Conservation (phyloP, 2,888 invertebrate genomes). For the Epirrita christyi region DNA sequence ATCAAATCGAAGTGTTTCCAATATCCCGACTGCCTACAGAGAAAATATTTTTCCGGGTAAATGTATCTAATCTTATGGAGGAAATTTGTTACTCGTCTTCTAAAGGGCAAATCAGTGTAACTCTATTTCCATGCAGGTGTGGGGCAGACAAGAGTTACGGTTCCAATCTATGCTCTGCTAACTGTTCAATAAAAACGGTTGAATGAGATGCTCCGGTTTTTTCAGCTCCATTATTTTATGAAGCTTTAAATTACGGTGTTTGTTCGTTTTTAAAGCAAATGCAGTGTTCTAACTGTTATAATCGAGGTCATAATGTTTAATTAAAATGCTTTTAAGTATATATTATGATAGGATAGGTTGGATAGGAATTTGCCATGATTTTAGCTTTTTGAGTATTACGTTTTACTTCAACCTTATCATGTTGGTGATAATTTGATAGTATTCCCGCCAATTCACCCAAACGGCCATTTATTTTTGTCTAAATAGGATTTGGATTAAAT, state of each 20-base stretch:
- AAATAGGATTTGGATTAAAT: too few species aligned
- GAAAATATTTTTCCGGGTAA: constrained; percentile 45
- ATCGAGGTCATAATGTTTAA: too few species aligned
- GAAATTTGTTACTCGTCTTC: constrained; percentile 47
- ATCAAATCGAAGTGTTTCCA: constrained; percentile 40
- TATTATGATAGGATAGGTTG: too few species aligned
- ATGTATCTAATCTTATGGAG: constrained; percentile 43
- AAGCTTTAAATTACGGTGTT: not conserved
- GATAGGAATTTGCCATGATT: too few species aligned
- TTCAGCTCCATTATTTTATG: constrained; percentile 11
- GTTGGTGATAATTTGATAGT: too few species aligned
- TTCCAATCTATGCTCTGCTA: constrained; percentile 21
- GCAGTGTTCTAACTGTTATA: too few species aligned
- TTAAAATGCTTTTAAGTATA: too few species aligned
- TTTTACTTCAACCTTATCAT: too few species aligned
- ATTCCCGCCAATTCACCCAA: too few species aligned
- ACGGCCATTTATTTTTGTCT: too few species aligned
- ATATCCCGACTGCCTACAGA: constrained; percentile 45
- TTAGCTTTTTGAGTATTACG: too few species aligned
- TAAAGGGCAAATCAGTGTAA: constrained; percentile 44
- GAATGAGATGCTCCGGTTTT: constrained; percentile 2
- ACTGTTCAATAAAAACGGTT: constrained; percentile 20
- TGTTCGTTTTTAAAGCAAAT: not conserved
- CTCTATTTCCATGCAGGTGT: constrained; percentile 41
- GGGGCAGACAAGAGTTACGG: constrained; percentile 23